Evolutionary conservation across 1,140 invertebrate species (phyloP), one percentile per base, ranked within the genome.

Genomic region (Drosophila busckii): DNA sequence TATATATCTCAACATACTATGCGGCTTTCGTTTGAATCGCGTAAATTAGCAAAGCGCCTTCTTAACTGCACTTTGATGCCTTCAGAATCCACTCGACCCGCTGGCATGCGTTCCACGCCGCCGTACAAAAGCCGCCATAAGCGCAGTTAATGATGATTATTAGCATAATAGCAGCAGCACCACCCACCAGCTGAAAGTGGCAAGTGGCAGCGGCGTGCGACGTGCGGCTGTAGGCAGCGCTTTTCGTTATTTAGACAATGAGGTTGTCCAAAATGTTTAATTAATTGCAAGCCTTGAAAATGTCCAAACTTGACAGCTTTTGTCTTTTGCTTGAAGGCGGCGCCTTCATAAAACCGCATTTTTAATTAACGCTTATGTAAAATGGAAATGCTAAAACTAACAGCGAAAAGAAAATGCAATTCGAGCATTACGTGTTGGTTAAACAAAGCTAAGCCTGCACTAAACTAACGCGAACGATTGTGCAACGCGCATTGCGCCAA

Each of bases 221-320:
- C n/a, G n/a, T 9, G 2, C 32, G 4, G 12, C 10, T 2, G 19
- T 15, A 2, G 10, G 19, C 38, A 40, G 6, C 19, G 12, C 13
- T 25, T 20, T 46, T 48, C n/a, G 23, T 12, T 19, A 25, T 32
- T 35, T 15, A 40, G 37, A 42, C 13, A 42, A 29, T n/a, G n/a
- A 19, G 5, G 9, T 23, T 37, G 42, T 4, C 32, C 41, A 38
- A 22, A 38, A 28, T 29, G 44, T 45, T 40, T 62, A 54, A 67
- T 67, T 71, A 80, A 59, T 64, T 58, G 49, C 32, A 52, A 70
- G 46, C 75, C 73, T 73, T 78, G 71, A 82, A 73, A 53, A 35
- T 54, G 35, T 55, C 44, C 22, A 53, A 80, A 64, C 32, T 41
- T 45, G 50, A 32, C 34, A 45, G 26, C 16, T 41, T 42, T n/a